These are phyloP conservation scores for Drosophila nigritarsus DNA, from an alignment of 2,888 invertebrate species.

Conservation along the genomic window DNA sequence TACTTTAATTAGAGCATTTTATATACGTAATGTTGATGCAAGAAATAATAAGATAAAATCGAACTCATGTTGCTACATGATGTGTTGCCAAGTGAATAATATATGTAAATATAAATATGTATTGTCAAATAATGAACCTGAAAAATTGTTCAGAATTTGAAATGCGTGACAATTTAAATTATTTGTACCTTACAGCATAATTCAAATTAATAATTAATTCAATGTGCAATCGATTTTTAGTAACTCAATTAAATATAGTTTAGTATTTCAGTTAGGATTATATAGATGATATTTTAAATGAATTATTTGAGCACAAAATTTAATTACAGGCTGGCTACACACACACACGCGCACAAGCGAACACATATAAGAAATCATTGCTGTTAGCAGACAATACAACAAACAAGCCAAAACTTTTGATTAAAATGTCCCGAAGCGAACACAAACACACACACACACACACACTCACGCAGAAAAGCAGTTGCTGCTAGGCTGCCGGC, in stretches of 20 bases:
- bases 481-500: conserved; percentile 19
- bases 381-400: conserved; percentile 36
- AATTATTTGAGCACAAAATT: neutral
- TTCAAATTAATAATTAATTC: conserved; percentile 8
- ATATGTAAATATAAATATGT: neutral
- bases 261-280: neutral
- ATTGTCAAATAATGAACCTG: neutral
- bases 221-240: neutral
- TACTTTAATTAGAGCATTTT: conserved; percentile 18
- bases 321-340: conserved; percentile 1
- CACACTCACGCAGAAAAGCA: neutral
- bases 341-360: neutral
- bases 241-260: neutral
- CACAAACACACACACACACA: conserved; percentile 5
- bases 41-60: conserved; percentile 43
- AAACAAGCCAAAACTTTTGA: conserved; percentile 65
- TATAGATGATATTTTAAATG: neutral
- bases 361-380: conserved; percentile 45
- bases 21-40: conserved; percentile 14
- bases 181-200: conserved; percentile 5
- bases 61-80: conserved; percentile 41
- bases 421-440: conserved; percentile 69
- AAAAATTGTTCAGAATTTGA: neutral
- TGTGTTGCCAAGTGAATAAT: conserved; percentile 3
- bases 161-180: neutral